Percentiles rank a stretch among this genome's conserved stretches.
Conservation (phyloP, 2,113 vertebrate species). For the Saccopteryx leptura region DNA sequence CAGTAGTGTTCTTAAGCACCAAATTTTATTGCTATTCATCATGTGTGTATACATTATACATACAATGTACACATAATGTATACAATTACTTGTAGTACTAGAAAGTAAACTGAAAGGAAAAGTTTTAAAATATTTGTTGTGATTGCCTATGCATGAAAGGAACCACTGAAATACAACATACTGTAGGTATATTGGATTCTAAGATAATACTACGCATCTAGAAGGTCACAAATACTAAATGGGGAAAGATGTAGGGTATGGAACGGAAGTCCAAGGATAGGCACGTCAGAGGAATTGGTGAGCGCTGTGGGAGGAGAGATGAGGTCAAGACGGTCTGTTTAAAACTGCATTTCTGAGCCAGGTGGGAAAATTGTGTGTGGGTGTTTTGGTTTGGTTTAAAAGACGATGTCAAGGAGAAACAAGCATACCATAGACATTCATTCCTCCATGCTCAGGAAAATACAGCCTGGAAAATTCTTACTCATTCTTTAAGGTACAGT, state of each 20-base stretch:
- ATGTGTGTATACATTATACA: background rate
- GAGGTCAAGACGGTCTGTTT: background rate
- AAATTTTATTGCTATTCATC: background rate
- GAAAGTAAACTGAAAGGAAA: constrained; percentile 8
- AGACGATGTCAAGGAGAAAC: background rate
- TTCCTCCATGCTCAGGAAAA: background rate
- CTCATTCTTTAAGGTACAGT: background rate
- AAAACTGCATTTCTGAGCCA: background rate
- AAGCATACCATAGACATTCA: background rate
- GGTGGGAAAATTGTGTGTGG: background rate
- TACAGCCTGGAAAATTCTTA: background rate
- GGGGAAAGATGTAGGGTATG: background rate
- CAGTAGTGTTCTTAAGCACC: background rate
- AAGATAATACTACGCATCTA: background rate
- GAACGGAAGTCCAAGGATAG: background rate
- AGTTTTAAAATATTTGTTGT: background rate
- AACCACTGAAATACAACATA: background rate
- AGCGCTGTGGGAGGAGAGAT: background rate
- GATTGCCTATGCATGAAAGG: background rate
- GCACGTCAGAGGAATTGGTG: background rate
- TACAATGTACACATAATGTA: no score
- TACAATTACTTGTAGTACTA: background rate
- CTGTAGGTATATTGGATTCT: background rate
- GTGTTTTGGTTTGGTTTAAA: background rate
- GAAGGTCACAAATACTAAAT: background rate